Base-by-base conservation (phyloP, 2,113 vertebrate genomes). In the Trogon surrucura region DNA sequence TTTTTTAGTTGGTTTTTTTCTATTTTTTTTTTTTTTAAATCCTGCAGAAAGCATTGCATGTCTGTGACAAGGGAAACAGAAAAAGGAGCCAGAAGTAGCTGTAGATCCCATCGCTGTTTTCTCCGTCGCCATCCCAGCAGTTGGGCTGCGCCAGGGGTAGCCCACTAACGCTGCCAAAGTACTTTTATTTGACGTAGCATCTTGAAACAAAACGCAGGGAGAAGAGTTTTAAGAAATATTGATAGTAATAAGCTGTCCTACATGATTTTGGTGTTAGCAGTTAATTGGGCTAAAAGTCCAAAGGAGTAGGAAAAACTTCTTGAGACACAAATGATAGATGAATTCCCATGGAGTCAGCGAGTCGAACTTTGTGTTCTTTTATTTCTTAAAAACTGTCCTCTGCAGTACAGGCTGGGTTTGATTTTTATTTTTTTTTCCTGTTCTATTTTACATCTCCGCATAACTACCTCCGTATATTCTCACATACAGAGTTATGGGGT, bases 101-200 rank as follows among this genome's bases (percentile, higher is more conserved):
- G 1, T 16, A 29, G 36, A 19, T 23, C 19, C 10, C 11, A 11
- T 4, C 7, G 21, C 22, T 34, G 29, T 69, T 56, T n/a, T n/a
- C 13, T 58, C 47, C 23, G 29, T 29, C 51, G 7, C 19, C 9
- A 17, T 22, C 41, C 50, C 71, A 54, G 75, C 16, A 65, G 8
- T 17, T 34, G 27, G 41, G 21, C 34, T 77, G 22, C 13, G 19
- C 2, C 0, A 0, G 1, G 38, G 19, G 1, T 9, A 9, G 38
- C 29, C 47, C 36, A 9, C 30, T 41, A 41, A 34, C 21, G 12
- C 41, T 30, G 44, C 27, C 47, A 11, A 77, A 78, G 16, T 45
- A 23, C 19, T 45, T 50, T 73, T 50, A 54, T 85, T 19, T 81
- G 17, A 45, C 5, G 2, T 19, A 20, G 4, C 27, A 89, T 81